A percentile compares a stretch with the other conserved stretches of the same genome.
phyloP scores from a whole-genome alignment of 1,140 invertebrate genomes.

The Papilio aristodemus region DNA sequence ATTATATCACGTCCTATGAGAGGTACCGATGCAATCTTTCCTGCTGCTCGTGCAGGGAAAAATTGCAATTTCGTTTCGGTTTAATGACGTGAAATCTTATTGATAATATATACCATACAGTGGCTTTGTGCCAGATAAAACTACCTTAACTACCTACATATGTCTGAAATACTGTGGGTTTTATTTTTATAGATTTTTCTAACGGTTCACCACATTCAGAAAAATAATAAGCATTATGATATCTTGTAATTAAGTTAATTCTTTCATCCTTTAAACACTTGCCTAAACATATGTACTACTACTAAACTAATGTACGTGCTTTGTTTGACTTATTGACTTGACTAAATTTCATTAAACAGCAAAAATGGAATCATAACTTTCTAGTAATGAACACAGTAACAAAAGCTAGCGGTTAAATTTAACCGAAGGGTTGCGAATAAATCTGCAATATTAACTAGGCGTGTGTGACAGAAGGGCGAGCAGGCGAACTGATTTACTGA shows the following conservation, averaged over 20 bases:
- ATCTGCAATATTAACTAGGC: slow-evolving; percentile 31
- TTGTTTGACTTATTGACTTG: too few species aligned
- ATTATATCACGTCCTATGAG: slow-evolving; percentile 21
- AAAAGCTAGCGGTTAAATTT: slow-evolving; percentile 16
- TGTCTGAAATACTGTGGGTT: background rate
- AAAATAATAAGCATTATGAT: too few species aligned
- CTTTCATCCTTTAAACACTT: too few species aligned
- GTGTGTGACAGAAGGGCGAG: slow-evolving; percentile 20
- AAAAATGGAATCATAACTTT: slow-evolving; percentile 14
- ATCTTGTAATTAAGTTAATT: too few species aligned
- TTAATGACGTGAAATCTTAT: slow-evolving; percentile 23
- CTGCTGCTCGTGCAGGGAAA: slow-evolving; percentile 3
- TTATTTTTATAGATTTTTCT: background rate
- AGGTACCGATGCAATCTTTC: slow-evolving; percentile 15
- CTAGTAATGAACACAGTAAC: slow-evolving; percentile 1
- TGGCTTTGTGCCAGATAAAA: slow-evolving; percentile 24
- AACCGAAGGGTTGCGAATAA: slow-evolving; percentile 26
- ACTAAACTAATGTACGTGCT: too few species aligned
- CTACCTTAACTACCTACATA: background rate
- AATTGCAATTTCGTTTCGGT: slow-evolving; percentile 22
- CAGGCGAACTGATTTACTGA: slow-evolving; percentile 19
- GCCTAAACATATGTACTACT: too few species aligned
- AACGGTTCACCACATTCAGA: too few species aligned
- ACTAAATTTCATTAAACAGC: slow-evolving; percentile 8
- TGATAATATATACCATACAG: slow-evolving; percentile 15